Percentiles rank a stretch among this genome's conserved stretches.
These are phyloP conservation scores for Rhyacichthys aspro DNA, from an alignment of 2,797 vertebrate genomes.

Conservation along the genomic window DNA sequence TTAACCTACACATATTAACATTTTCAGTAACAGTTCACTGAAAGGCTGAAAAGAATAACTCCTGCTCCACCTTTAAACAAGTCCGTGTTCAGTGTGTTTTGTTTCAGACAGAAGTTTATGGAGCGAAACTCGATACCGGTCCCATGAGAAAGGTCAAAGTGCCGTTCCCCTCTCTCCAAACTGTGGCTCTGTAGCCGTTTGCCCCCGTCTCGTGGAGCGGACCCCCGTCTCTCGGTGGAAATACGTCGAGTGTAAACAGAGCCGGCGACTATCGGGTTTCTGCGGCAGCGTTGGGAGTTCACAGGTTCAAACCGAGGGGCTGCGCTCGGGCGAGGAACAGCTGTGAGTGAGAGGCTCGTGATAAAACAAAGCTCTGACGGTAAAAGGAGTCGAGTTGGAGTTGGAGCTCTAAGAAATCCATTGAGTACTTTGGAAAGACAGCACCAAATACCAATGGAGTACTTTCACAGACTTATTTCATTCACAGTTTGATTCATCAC, in stretches of 20 bases:
- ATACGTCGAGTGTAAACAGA: not conserved
- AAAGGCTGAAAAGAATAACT: not conserved
- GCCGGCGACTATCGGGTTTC: slow-evolving; percentile 20
- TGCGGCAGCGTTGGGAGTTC: slow-evolving; percentile 27
- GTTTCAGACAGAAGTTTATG: slow-evolving; percentile 1
- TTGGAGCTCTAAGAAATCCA: too few species aligned
- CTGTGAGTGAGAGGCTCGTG: slow-evolving; percentile 43
- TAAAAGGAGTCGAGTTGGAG: not conserved
- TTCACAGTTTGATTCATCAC: too few species aligned
- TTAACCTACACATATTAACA: too few species aligned
- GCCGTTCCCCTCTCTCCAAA: not conserved
- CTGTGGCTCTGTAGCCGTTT: too few species aligned
- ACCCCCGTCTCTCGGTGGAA: not conserved
- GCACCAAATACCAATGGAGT: too few species aligned
- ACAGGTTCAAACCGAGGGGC: slow-evolving; percentile 22
- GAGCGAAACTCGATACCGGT: not conserved
- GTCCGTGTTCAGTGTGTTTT: not conserved
- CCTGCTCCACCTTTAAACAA: not conserved
- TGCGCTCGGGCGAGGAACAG: slow-evolving; percentile 43
- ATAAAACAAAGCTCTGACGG: not conserved
- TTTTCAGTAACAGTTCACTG: too few species aligned
- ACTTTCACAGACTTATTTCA: too few species aligned
- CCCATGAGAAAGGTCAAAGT: slow-evolving; percentile 12
- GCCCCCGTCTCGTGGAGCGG: too few species aligned
- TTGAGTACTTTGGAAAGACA: too few species aligned